Base-by-base conservation (phyloP, 2,113 vertebrate species). In the Halichoerus grypus region DNA sequence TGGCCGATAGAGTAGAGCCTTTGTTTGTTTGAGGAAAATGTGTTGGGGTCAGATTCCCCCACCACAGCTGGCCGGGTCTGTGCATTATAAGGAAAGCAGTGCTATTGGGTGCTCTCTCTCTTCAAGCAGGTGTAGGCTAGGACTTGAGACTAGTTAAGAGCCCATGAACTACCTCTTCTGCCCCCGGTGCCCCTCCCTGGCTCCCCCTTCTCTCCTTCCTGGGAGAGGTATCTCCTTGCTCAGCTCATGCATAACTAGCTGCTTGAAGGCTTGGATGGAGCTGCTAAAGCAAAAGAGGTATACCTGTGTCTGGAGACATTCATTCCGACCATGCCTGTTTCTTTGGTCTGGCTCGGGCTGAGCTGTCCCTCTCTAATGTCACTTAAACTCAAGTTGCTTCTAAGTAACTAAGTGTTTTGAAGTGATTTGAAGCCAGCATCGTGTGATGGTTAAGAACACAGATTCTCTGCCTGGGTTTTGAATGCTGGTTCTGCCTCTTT, bases 381-480 rank as follows among this genome's bases (percentile, higher is more conserved):
- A 49, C 13, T 91, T 84, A 31, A 65, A 72, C 69, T 88, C 55
- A 93, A 18, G n/a, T 69, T 49, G 74, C 74, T 77, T 77, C 74
- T 28, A n/a, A 71, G 7, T 57, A 46, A 63, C 36, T 49, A 65
- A 82, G 39, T 33, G 8, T 36, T 36, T 36, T 36, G 36, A 36
- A 36, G 36, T 36, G 24, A 18, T 28, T 26, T 3, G 46, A 61
- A 69, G 33, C 31, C 16, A n/a, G 31, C 33, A 28, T 26, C 11
- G 36, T 6, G 5, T 36, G 36, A 21, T 21, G 51, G 19, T 69
- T 15, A 86, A 33, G 67, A 72, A 59, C 49, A 46, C 51, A 36
- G 13, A 18, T 33, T 61, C 24, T 87, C 81, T 76, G 53, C 74
- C 24, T 39, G n/a, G 39, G 36, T 83, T 67, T 49, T 31, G 1